These are phyloP conservation scores for Petrocephalus microphthalmus DNA, from an alignment of 2,113 vertebrate genomes.

Conservation along the genomic window DNA sequence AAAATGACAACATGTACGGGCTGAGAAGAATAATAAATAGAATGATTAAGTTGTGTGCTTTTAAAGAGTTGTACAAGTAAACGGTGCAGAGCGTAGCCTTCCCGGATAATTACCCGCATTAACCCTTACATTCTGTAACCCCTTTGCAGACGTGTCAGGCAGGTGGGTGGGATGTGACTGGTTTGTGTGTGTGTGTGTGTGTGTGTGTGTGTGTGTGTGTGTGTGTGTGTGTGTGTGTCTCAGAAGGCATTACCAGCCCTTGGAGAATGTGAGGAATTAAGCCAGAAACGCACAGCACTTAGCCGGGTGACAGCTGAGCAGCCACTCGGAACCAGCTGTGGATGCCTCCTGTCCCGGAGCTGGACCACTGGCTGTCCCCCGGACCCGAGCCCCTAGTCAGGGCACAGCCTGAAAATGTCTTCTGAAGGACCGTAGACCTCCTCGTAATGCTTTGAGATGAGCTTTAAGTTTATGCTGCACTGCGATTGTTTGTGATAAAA, in stretches of 20 bases:
- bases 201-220: too few species aligned
- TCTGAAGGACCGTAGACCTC: neutral
- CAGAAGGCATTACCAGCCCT: neutral
- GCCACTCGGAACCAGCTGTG: neutral
- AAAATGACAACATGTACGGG: neutral
- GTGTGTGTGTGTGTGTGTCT: too few species aligned
- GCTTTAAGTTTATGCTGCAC: neutral
- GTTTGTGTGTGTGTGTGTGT: too few species aligned
- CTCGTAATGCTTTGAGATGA: neutral
- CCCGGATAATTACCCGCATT: neutral
- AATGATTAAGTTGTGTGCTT: neutral
- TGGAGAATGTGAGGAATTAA: slow-evolving; percentile 40
- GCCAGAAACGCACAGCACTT: slow-evolving; percentile 30
- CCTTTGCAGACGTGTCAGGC: neutral
- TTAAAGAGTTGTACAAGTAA: neutral
- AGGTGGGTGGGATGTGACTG: too few species aligned
- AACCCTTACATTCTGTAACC: neutral
- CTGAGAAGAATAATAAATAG: slow-evolving; percentile 3
- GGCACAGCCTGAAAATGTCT: neutral
- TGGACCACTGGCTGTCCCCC: neutral
- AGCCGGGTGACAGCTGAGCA: slow-evolving; percentile 41
- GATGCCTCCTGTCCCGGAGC: neutral
- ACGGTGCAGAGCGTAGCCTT: neutral
- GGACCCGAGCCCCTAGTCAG: neutral
- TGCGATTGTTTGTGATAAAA: neutral